A percentile compares a stretch with the other conserved stretches of the same genome.
phyloP scores from a whole-genome alignment of 2,888 invertebrate genomes.

The Campoletis raptor region DNA sequence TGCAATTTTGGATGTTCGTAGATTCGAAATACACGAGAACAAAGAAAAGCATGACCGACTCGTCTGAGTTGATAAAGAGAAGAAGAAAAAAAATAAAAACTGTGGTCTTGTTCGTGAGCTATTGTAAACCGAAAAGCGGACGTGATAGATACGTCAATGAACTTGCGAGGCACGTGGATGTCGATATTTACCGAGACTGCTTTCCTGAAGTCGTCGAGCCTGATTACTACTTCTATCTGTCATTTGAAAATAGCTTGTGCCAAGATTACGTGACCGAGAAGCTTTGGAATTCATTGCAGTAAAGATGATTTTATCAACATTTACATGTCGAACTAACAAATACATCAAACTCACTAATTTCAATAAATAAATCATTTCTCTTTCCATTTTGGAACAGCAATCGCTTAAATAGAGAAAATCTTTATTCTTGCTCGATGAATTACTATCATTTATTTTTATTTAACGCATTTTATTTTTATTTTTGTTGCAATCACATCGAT shows the following conservation, averaged over 20 bases:
- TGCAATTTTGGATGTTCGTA: too few relatives aligned
- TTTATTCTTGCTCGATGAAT: not conserved
- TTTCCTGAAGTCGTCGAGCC: slow-evolving; percentile 84
- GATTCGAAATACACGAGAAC: too few relatives aligned
- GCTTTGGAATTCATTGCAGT: slow-evolving; percentile 86
- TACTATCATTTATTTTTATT: not conserved
- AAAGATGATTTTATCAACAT: slow-evolving; percentile 83
- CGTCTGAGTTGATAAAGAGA: not conserved
- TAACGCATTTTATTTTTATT: too few relatives aligned
- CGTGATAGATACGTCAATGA: slow-evolving; percentile 85
- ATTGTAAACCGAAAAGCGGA: slow-evolving; percentile 85
- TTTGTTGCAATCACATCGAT: too few relatives aligned
- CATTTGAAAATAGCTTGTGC: slow-evolving; percentile 90
- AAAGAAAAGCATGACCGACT: not conserved
- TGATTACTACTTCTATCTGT: slow-evolving; percentile 90
- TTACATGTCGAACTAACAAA: not conserved
- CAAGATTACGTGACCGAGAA: slow-evolving; percentile 90
- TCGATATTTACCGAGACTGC: slow-evolving; percentile 86
- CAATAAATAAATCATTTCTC: not conserved
- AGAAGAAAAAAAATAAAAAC: slow-evolving; percentile 84
- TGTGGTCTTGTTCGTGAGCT: slow-evolving; percentile 87
- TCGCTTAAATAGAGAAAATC: too few relatives aligned
- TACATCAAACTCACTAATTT: not conserved
- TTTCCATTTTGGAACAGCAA: too few relatives aligned
- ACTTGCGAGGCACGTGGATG: slow-evolving; percentile 86